phyloP scores from a whole-genome alignment of 2,888 invertebrate genomes.

The Chydorus sphaericus region DNA sequence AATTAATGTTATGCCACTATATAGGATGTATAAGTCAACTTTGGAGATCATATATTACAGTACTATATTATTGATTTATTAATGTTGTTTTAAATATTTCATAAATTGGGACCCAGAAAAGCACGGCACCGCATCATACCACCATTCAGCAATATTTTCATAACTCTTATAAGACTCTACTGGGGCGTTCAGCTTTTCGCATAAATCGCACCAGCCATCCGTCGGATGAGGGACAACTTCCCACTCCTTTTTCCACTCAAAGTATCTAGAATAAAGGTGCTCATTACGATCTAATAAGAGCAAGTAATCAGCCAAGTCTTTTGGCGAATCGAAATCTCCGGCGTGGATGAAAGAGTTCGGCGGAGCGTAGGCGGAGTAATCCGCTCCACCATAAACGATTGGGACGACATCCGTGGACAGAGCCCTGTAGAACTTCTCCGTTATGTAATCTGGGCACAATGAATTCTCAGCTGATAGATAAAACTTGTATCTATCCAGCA shows the following conservation, averaged over 20 bases:
- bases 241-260: conserved; percentile 19
- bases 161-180: not conserved
- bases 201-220: not conserved
- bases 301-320: conserved; percentile 21
- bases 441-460: conserved; percentile 25
- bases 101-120: not conserved
- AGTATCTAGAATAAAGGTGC: conserved; percentile 18
- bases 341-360: conserved; percentile 23
- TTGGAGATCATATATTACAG: too few species aligned
- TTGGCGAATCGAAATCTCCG: conserved; percentile 20
- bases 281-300: conserved; percentile 18
- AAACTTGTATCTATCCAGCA: conserved; percentile 21
- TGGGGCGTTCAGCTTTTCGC: conserved; percentile 5
- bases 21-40: too few species aligned
- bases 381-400: conserved; percentile 22
- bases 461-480: conserved; percentile 25
- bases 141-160: not conserved
- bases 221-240: not conserved
- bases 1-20: too few species aligned
- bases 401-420: conserved; percentile 22
- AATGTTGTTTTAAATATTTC: too few species aligned
- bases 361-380: conserved; percentile 22
- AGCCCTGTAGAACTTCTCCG: conserved; percentile 24
- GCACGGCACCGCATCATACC: not conserved
- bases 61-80: too few species aligned